Conservation (phyloP, 2,797 vertebrate species). For the Hafferia zeledoni region DNA sequence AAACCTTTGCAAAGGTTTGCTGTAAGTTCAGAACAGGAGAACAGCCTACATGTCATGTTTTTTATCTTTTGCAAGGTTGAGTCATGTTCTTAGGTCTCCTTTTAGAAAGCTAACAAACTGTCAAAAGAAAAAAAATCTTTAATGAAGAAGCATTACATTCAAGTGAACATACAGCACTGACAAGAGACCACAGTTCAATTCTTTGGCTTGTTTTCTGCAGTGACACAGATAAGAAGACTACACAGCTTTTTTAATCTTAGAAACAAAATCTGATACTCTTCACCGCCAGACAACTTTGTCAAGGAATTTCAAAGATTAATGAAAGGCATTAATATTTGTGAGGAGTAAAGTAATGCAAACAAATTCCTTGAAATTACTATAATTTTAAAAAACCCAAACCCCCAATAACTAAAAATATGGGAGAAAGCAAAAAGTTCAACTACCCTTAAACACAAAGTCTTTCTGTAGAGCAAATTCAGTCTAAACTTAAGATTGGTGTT, state of each 20-base stretch:
- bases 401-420: accelerated
- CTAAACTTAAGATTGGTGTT: not conserved
- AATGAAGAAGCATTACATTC: not conserved
- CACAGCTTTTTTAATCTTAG: not conserved
- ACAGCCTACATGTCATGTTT: slow-evolving; percentile 35
- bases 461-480: not conserved
- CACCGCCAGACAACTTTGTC: not conserved
- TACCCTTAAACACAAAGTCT: not conserved
- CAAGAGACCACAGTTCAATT: not conserved
- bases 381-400: not conserved
- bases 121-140: not conserved
- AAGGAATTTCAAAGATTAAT: not conserved
- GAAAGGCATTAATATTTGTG: not conserved
- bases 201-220: not conserved
- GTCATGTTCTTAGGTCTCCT: slow-evolving; percentile 38
- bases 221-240: not conserved
- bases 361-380: not conserved
- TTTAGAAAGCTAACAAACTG: slow-evolving; percentile 25
- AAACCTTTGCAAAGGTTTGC: not conserved
- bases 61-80: slow-evolving; percentile 56
- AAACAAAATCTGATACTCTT: not conserved
- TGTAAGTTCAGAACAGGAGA: not conserved
- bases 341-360: not conserved
- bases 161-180: not conserved
- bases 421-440: not conserved